Percentiles rank a stretch among this genome's conserved stretches.
phyloP scores from a whole-genome alignment of 2,113 vertebrate species.

The Picathartes gymnocephalus region DNA sequence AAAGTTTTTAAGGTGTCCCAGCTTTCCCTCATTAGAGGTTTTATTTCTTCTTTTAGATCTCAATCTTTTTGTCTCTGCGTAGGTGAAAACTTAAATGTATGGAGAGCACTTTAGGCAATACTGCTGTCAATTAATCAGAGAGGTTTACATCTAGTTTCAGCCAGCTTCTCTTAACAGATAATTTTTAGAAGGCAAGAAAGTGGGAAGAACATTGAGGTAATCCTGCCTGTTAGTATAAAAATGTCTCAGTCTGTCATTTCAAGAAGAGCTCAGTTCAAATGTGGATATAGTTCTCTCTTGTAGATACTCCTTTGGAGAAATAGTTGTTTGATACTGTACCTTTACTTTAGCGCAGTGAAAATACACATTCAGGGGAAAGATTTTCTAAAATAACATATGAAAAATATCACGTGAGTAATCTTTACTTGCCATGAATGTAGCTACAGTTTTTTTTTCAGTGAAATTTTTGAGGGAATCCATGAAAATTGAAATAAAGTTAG shows the following conservation, averaged over 20 bases:
- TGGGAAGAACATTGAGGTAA: neutral
- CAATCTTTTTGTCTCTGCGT: neutral
- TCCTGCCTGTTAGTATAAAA: neutral
- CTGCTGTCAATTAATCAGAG: neutral
- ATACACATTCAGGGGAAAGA: neutral
- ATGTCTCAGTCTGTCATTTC: neutral
- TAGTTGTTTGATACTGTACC: neutral
- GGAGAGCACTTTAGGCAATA: neutral
- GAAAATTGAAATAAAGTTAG: conserved; percentile 4
- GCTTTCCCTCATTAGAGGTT: neutral
- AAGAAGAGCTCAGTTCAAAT: neutral
- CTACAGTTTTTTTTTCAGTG: neutral
- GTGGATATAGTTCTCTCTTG: neutral
- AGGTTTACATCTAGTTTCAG: neutral
- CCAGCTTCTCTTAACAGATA: neutral
- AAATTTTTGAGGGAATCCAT: neutral
- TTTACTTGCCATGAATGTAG: neutral
- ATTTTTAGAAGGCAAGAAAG: neutral
- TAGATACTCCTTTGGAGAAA: neutral
- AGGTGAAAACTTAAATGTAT: neutral
- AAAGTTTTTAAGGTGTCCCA: neutral
- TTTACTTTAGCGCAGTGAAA: neutral
- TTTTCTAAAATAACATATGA: neutral
- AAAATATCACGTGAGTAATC: neutral
- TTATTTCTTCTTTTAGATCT: neutral